These are phyloP conservation scores for Hippocampus kuda DNA, from an alignment of 2,797 vertebrate species.

Conservation along the genomic window DNA sequence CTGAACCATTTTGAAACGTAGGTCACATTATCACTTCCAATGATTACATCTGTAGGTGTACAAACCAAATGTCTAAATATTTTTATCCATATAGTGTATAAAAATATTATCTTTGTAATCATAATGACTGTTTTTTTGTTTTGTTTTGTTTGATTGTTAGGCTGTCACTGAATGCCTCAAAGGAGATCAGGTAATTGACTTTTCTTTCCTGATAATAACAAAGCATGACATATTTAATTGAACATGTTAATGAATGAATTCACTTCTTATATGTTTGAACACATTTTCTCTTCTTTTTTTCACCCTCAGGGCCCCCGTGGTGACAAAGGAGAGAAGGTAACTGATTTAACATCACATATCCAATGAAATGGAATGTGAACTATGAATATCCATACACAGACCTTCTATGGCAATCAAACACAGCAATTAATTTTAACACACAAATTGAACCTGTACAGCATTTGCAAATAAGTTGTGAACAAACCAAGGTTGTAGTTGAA, in stretches of 20 bases:
- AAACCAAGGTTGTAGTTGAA: conserved; percentile 1
- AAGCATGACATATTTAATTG: neutral
- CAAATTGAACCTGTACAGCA: neutral
- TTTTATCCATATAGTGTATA: neutral
- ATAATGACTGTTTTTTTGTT: conserved; percentile 8
- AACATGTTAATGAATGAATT: neutral
- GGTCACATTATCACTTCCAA: neutral
- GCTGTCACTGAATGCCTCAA: conserved; percentile 47
- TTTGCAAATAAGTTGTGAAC: neutral
- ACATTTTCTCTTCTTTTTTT: conserved; percentile 11
- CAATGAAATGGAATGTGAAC: neutral
- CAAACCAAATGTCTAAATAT: neutral
- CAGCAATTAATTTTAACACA: conserved; percentile 22
- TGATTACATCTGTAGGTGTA: neutral
- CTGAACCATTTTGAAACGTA: neutral
- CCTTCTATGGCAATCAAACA: conserved; percentile 23
- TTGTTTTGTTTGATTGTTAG: conserved; percentile 37
- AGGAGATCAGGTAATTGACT: conserved; percentile 59
- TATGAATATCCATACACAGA: neutral
- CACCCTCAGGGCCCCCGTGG: conserved; percentile 40
- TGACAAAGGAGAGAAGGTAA: conserved; percentile 61
- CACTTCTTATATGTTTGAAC: conserved; percentile 19
- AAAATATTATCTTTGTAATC: neutral
- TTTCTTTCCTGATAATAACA: conserved; percentile 1
- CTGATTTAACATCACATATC: conserved; percentile 9